phyloP scores from a whole-genome alignment of 2,797 vertebrate species.

The Rachycentron canadum region DNA sequence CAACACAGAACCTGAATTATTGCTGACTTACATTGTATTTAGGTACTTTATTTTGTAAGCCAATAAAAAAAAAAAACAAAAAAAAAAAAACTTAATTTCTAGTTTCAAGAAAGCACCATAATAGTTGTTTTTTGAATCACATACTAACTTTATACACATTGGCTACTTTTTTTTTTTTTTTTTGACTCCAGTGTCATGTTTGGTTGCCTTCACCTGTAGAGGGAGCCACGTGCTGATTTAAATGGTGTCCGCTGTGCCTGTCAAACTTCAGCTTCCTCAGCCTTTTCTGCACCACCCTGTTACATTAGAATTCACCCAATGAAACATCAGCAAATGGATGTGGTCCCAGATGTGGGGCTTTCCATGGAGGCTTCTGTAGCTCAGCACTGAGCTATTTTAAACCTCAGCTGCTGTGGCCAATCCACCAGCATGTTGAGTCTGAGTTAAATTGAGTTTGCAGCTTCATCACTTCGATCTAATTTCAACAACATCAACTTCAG shows the following conservation, averaged over 20 bases:
- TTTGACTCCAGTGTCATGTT: neutral
- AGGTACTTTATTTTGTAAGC: neutral
- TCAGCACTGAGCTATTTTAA: conserved; percentile 68
- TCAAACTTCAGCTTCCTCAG: neutral
- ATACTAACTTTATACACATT: neutral
- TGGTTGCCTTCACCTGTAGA: conserved; percentile 68
- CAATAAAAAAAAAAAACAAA: neutral
- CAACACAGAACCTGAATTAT: neutral
- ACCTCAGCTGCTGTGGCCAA: conserved; percentile 69
- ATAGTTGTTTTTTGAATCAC: neutral
- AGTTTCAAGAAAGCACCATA: neutral
- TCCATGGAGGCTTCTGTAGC: conserved; percentile 38
- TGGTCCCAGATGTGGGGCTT: conserved; percentile 56
- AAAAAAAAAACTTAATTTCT: neutral
- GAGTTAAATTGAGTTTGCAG: conserved; percentile 68
- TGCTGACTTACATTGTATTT: neutral
- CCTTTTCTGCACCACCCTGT: neutral
- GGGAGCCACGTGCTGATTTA: conserved; percentile 68
- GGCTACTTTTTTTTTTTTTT: neutral
- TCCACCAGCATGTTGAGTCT: conserved; percentile 53
- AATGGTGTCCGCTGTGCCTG: neutral
- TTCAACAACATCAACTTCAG: conserved; percentile 56
- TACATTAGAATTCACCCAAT: conserved; percentile 23
- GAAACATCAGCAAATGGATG: conserved; percentile 31
- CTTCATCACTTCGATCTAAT: conserved; percentile 54